These are phyloP conservation scores for Charaxes varanes DNA, from an alignment of 1,140 invertebrate species.

Conservation along the genomic window DNA sequence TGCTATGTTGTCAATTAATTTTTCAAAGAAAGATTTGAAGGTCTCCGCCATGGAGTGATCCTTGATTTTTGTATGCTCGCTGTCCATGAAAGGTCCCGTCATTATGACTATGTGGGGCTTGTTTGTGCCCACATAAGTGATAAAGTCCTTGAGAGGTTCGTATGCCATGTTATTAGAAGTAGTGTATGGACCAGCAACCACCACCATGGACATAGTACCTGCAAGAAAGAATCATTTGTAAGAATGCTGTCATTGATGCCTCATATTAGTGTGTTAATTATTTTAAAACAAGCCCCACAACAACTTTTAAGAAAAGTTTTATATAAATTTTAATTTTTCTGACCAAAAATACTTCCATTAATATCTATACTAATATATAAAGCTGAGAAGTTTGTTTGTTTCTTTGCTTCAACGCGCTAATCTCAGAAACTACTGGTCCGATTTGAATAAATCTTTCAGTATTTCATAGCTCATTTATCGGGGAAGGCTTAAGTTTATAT, in stretches of 20 bases:
- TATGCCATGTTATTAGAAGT: conserved; percentile 83
- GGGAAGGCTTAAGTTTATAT: too few species aligned
- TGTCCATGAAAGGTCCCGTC: conserved; percentile 89
- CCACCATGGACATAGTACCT: conserved; percentile 80
- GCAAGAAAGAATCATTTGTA: conserved; percentile 16
- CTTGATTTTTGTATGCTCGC: conserved; percentile 77
- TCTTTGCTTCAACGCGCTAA: too few species aligned
- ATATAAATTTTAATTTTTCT: too few species aligned
- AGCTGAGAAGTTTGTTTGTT: too few species aligned
- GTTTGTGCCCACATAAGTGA: conserved; percentile 79
- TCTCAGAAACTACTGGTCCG: too few species aligned
- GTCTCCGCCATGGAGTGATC: conserved; percentile 76
- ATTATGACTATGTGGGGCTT: conserved; percentile 88
- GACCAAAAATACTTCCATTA: too few species aligned
- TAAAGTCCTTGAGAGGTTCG: conserved; percentile 87
- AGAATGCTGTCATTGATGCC: not conserved
- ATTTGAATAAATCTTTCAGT: too few species aligned
- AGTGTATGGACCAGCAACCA: conserved; percentile 90
- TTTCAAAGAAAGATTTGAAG: conserved; percentile 83
- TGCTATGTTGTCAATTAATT: conserved; percentile 74
- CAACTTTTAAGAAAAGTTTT: too few species aligned
- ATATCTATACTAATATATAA: too few species aligned
- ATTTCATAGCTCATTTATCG: too few species aligned
- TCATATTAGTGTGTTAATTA: too few species aligned
- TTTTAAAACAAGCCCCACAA: too few species aligned